Conservation (phyloP, 1,140 invertebrate species). For the Asbolus verrucosus region DNA sequence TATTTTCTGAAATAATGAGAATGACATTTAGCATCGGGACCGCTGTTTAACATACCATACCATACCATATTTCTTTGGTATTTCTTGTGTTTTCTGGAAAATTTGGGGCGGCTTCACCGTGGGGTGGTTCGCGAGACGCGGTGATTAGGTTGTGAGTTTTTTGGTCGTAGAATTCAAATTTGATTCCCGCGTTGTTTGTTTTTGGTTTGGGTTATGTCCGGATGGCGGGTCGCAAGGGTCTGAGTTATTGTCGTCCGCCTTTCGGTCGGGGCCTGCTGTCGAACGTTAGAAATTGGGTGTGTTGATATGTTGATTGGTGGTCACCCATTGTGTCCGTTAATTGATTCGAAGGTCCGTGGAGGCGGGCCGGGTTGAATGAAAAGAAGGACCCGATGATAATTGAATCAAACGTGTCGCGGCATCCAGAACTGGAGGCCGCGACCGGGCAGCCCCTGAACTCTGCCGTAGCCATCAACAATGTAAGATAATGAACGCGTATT, state of each 20-base stretch:
- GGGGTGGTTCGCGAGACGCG: too few relatives aligned
- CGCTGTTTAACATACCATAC: too few relatives aligned
- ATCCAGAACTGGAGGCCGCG: constrained; percentile 29
- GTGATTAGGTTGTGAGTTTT: too few relatives aligned
- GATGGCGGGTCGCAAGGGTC: too few relatives aligned
- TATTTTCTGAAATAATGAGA: too few relatives aligned
- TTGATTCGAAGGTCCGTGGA: constrained; percentile 18
- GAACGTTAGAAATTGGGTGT: constrained; percentile 31
- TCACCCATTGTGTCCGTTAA: constrained; percentile 39
- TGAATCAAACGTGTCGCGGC: constrained; percentile 39
- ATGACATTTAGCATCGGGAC: too few relatives aligned
- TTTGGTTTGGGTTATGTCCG: constrained; percentile 5
- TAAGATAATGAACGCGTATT: constrained; percentile 44
- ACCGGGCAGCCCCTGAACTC: constrained; percentile 41
- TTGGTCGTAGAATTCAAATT: too few relatives aligned
- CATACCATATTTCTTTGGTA: too few relatives aligned
- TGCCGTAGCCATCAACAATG: constrained; percentile 40
- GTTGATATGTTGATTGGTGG: constrained; percentile 42
- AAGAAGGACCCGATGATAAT: constrained; percentile 20
- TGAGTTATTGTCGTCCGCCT: constrained; percentile 31
- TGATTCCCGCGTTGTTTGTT: too few relatives aligned
- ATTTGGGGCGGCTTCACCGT: too few relatives aligned
- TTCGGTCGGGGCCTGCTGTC: constrained; percentile 16
- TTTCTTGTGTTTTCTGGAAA: too few relatives aligned
- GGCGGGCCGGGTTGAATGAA: constrained; percentile 3